Evolutionary conservation across 2,888 invertebrate genomes (phyloP), one percentile per base, ranked within the genome.

Genomic region (Papilio gigon): DNA sequence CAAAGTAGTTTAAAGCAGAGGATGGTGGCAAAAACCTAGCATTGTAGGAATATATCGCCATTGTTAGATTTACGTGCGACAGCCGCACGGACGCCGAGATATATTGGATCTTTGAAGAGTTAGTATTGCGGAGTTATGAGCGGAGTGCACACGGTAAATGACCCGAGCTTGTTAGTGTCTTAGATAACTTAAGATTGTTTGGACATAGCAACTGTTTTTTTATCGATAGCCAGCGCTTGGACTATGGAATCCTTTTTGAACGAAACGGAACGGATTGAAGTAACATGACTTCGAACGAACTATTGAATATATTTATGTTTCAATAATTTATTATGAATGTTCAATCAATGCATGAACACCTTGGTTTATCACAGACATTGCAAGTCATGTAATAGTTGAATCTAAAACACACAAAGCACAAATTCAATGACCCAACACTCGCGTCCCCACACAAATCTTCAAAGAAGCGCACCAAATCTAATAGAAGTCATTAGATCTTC

Each of bases 1-100:
- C 65, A 78, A 83, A 84, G 82, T 81, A 80, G 81, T 85, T 81
- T 82, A 75, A 75, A 78, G 74, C 76, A 76, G 80, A 78, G 78
- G 84, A 78, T 81, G 75, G 78, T 78, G 77, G 84, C 83, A 86
- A 87, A 86, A 87, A 86, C 82, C 76, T 72, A 70, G 76, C 77
- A 73, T 74, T 77, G 77, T 75, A 71, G 70, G 67, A 70, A 67
- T 67, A 71, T 71, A 67, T 65, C 68, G 42, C 71, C 71, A 75
- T 75, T 76, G 72, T 75, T 69, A 71, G 71, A 70, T 71, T 72
- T 74, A 72, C 62, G 71, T 69, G 53, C 70, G 70, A 68, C 71
- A 71, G 65, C 65, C 69, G 53, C 64, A 47, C 20, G 30, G 65
- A 70, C 66, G 68, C 33, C 64, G 35, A 63, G 62, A 71, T 67